Conservation (phyloP, 1,140 invertebrate species). For the Drosophila tropicalis region DNA sequence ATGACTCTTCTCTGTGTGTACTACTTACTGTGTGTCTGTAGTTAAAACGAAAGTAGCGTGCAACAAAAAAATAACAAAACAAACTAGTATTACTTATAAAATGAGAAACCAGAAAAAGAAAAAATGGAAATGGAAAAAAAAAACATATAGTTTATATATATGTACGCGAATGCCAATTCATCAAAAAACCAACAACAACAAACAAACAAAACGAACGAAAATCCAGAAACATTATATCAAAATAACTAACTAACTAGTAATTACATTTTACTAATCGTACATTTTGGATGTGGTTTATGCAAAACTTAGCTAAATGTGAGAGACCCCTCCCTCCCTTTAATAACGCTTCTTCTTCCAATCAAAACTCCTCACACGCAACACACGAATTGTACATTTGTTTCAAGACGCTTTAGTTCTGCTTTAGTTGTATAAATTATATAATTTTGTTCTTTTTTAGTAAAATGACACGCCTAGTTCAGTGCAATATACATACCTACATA, state of each 20-base stretch:
- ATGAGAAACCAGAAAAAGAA: constrained; percentile 23
- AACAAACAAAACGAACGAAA: constrained; percentile 24
- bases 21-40: constrained; percentile 61
- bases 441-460: constrained; percentile 49
- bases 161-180: constrained; percentile 74
- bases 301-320: constrained; percentile 74
- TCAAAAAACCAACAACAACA: constrained; percentile 21
- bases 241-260: constrained; percentile 36
- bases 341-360: background rate
- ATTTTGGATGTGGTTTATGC: constrained; percentile 77
- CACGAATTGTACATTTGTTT: constrained; percentile 42
- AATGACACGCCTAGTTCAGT: constrained; percentile 75
- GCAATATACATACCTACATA: constrained; percentile 67
- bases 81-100: constrained; percentile 78
- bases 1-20: constrained; percentile 78
- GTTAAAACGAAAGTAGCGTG: constrained; percentile 49
- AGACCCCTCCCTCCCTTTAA: constrained; percentile 1
- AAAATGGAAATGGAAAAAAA: constrained; percentile 35
- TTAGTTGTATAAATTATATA: constrained; percentile 42
- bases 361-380: constrained; percentile 16
- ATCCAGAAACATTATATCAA: constrained; percentile 57
- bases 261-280: constrained; percentile 69
- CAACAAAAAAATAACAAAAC: constrained; percentile 53
- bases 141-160: constrained; percentile 56
- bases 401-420: constrained; percentile 57